A percentile compares a stretch with the other conserved stretches of the same genome.
Evolutionary conservation across 2,888 invertebrate species (phyloP).

Genomic region (Clepsis dumicolana): DNA sequence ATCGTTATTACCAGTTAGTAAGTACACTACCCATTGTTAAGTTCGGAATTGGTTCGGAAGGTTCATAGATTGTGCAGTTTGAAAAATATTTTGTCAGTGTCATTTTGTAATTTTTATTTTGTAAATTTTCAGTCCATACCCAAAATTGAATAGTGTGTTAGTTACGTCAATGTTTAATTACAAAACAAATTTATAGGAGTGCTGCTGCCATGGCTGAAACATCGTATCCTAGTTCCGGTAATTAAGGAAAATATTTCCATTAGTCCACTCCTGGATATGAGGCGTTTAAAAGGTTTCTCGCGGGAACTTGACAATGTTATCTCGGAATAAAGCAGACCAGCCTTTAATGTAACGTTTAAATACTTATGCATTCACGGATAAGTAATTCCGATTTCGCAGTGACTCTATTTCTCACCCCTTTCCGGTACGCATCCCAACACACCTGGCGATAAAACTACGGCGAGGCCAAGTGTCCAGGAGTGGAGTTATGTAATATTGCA

Average conservation of each 20-base stretch:
- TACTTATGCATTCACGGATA: no score
- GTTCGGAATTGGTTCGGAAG: slow-evolving; percentile 22
- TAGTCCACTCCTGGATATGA: not conserved
- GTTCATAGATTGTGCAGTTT: slow-evolving; percentile 36
- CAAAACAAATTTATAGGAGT: slow-evolving; percentile 9
- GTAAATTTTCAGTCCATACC: slow-evolving; percentile 9
- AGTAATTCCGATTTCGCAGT: no score
- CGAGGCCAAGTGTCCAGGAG: no score
- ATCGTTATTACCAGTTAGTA: not conserved
- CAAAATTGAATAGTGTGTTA: slow-evolving; percentile 36
- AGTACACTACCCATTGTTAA: not conserved
- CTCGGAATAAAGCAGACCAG: no score
- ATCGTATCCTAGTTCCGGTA: slow-evolving; percentile 33
- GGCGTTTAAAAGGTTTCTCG: not conserved
- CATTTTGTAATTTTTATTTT: slow-evolving; percentile 15
- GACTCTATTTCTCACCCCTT: no score
- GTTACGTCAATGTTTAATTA: slow-evolving; percentile 12
- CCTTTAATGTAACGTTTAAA: no score
- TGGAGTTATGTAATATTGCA: no score
- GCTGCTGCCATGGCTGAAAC: slow-evolving; percentile 8
- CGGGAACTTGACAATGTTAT: not conserved
- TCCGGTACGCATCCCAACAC: no score
- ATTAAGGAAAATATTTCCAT: not conserved
- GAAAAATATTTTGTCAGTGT: slow-evolving; percentile 33
- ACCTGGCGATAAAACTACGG: no score